phyloP scores from a whole-genome alignment of 2,113 vertebrate genomes.

The Cyprinodon tularosa region DNA sequence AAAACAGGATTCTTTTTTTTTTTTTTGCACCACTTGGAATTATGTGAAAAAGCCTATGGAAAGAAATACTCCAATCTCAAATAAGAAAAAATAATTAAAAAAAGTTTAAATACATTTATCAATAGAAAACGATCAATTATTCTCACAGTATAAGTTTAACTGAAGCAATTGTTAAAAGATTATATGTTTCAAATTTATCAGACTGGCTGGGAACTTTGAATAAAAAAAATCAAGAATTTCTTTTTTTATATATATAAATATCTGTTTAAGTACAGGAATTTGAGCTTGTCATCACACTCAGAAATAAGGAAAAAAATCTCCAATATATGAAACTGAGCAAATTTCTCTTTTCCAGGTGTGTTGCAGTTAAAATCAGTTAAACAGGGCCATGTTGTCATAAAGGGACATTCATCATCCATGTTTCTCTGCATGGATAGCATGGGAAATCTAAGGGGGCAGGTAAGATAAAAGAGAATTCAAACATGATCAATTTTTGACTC shows the following conservation, averaged over 20 bases:
- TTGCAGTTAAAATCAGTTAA: constrained; percentile 73
- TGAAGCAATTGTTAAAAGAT: neutral
- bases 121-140: neutral
- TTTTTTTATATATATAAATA: neutral
- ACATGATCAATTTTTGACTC: neutral
- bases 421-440: constrained; percentile 73
- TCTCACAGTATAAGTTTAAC: neutral
- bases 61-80: too few species aligned
- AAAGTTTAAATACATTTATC: neutral
- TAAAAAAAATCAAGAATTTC: neutral
- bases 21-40: neutral
- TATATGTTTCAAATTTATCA: neutral
- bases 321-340: neutral
- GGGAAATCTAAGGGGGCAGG: constrained; percentile 75
- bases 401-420: constrained; percentile 62
- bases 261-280: too few species aligned
- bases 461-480: constrained; percentile 6
- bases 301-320: too few species aligned
- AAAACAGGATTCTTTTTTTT: neutral
- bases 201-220: neutral
- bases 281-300: too few species aligned
- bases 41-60: too few species aligned
- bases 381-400: constrained; percentile 69
- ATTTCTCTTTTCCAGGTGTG: constrained; percentile 69
- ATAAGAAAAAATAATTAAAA: neutral